These are phyloP conservation scores for Chrysopilus asiliformis DNA, from an alignment of 2,888 invertebrate species.

Conservation along the genomic window DNA sequence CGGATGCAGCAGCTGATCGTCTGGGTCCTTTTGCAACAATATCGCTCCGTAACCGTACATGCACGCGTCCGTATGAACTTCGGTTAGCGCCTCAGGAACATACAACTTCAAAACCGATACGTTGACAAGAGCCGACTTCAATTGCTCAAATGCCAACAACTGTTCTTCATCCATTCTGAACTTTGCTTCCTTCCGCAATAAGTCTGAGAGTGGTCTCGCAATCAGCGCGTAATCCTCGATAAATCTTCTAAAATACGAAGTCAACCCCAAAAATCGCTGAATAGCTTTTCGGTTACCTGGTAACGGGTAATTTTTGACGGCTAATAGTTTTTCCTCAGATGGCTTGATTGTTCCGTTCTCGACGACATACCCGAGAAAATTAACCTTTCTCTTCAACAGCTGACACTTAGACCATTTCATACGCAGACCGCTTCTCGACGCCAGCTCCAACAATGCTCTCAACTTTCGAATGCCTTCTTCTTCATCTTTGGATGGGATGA, in stretches of 20 bases:
- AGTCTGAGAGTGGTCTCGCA: slow-evolving; percentile 19
- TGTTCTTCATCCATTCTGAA: slow-evolving; percentile 17
- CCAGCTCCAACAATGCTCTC: neutral
- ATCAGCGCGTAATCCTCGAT: slow-evolving; percentile 4
- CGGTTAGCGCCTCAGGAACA: too few relatives aligned
- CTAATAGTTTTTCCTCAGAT: slow-evolving; percentile 3
- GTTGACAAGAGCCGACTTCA: too few relatives aligned
- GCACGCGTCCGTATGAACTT: too few relatives aligned
- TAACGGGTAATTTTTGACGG: slow-evolving; percentile 3
- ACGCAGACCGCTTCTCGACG: neutral
- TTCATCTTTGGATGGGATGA: slow-evolving; percentile 8
- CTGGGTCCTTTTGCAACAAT: too few relatives aligned
- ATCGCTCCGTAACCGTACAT: too few relatives aligned
- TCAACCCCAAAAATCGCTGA: slow-evolving; percentile 4
- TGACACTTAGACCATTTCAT: slow-evolving; percentile 6
- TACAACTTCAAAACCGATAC: too few relatives aligned
- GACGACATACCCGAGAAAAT: neutral
- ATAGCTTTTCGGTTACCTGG: slow-evolving; percentile 1
- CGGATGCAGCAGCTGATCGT: too few relatives aligned
- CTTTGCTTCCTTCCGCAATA: slow-evolving; percentile 4
- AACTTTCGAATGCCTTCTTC: neutral
- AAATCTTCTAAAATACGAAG: slow-evolving; percentile 3
- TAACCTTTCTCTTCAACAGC: neutral
- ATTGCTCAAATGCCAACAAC: too few relatives aligned
- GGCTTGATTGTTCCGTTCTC: neutral